Conservation (phyloP, 2,797 vertebrate species). For the Coracias cyanogaster region DNA sequence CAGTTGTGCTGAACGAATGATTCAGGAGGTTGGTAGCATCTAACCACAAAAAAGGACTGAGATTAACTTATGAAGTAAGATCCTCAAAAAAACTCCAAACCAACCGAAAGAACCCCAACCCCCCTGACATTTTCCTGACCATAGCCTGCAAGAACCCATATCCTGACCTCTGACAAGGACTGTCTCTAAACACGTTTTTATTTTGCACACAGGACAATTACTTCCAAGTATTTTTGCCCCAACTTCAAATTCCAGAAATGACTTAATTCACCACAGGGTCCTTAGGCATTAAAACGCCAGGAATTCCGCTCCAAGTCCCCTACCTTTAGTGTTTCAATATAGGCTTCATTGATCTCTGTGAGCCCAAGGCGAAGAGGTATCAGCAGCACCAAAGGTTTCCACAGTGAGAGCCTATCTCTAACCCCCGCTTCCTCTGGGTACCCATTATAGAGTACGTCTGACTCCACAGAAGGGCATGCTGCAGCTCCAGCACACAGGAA, state of each 20-base stretch:
- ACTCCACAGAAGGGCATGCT: constrained; percentile 64
- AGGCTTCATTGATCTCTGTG: constrained; percentile 96
- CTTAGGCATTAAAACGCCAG: not conserved
- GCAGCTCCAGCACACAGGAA: constrained; percentile 77
- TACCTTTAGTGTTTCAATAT: constrained; percentile 97
- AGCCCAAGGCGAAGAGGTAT: constrained; percentile 96
- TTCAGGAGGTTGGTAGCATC: not conserved
- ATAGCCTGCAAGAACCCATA: not conserved
- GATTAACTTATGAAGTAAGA: not conserved
- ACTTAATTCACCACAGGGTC: not conserved
- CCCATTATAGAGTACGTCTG: constrained; percentile 84
- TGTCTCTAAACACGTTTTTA: not conserved
- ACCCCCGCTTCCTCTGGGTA: constrained; percentile 82
- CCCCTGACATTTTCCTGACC: not conserved
- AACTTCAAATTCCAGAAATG: not conserved
- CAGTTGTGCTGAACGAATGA: not conserved
- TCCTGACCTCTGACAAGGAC: not conserved
- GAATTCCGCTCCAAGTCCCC: not conserved
- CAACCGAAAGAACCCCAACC: not conserved
- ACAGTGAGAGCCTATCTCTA: constrained; percentile 79
- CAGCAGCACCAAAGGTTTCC: constrained; percentile 95
- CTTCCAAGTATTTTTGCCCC: not conserved
- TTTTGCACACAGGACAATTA: not conserved
- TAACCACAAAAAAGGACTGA: not conserved
- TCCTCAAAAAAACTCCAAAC: not conserved